phyloP scores from a whole-genome alignment of 2,113 vertebrate species.

The Sebastes schlegelii region DNA sequence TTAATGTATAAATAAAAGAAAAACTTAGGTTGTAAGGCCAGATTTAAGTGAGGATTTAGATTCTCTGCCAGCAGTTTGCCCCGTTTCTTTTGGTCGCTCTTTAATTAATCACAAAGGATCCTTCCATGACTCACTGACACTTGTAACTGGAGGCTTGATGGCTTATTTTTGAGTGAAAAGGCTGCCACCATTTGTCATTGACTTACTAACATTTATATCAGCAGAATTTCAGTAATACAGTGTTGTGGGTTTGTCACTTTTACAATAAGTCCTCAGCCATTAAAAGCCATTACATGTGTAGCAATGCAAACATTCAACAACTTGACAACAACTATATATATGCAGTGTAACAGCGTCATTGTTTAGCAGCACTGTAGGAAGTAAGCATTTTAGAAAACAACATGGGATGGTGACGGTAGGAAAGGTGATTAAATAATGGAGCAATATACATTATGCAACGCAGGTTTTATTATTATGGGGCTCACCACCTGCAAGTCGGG shows the following conservation, averaged over 20 bases:
- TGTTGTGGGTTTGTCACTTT: background rate
- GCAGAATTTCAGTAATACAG: background rate
- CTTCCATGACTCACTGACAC: too few species aligned
- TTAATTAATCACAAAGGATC: background rate
- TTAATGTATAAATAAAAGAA: constrained; percentile 8
- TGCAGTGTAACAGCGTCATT: constrained; percentile 21
- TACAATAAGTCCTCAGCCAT: background rate
- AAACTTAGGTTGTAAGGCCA: background rate
- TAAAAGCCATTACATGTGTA: background rate
- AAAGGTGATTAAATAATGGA: constrained; percentile 21
- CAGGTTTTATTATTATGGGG: constrained; percentile 11
- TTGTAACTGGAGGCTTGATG: background rate
- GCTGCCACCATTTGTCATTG: background rate
- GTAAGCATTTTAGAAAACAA: constrained; percentile 1
- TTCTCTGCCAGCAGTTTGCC: background rate
- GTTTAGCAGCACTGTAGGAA: constrained; percentile 7
- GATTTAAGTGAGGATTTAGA: constrained; percentile 7
- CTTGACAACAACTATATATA: background rate
- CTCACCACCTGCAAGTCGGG: background rate
- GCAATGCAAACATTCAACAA: background rate
- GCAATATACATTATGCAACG: constrained; percentile 15
- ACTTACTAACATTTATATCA: background rate
- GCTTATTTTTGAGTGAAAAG: background rate
- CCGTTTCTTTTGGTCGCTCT: background rate
- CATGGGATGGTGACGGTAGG: constrained; percentile 3